These are phyloP conservation scores for Automeris io DNA, from an alignment of 2,888 invertebrate species.

Conservation along the genomic window DNA sequence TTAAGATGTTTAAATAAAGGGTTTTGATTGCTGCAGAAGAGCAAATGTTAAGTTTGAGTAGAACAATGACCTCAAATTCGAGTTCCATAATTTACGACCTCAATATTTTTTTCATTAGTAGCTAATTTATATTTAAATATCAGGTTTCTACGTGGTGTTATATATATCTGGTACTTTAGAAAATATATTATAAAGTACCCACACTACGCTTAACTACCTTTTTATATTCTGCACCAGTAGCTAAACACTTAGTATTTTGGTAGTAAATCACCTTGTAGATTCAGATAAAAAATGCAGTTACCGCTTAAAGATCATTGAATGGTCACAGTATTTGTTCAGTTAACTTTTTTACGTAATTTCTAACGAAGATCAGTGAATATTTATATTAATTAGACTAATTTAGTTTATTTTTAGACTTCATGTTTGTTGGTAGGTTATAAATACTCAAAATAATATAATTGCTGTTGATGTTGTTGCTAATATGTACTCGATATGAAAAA, in stretches of 20 bases:
- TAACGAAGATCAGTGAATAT: not conserved
- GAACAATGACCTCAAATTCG: too few species aligned
- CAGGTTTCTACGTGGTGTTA: not conserved
- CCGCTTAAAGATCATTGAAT: not conserved
- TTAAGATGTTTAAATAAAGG: slow-evolving; percentile 14
- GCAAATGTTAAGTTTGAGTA: slow-evolving; percentile 21
- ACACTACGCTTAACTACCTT: slow-evolving; percentile 22
- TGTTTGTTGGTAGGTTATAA: slow-evolving; percentile 47
- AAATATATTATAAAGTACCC: slow-evolving; percentile 15
- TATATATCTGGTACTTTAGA: slow-evolving; percentile 10
- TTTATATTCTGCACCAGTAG: slow-evolving; percentile 48
- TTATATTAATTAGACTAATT: slow-evolving; percentile 10
- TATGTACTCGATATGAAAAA: slow-evolving; percentile 55
- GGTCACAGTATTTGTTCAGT: slow-evolving; percentile 3
- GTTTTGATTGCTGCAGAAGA: not conserved
- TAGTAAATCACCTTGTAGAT: slow-evolving; percentile 8
- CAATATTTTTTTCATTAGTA: too few species aligned
- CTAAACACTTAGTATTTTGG: slow-evolving; percentile 28
- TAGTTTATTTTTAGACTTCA: not conserved
- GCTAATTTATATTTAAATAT: slow-evolving; percentile 19
- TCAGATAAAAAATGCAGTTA: slow-evolving; percentile 9
- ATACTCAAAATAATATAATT: slow-evolving; percentile 62
- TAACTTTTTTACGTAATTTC: slow-evolving; percentile 3
- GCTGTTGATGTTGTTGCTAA: slow-evolving; percentile 77
- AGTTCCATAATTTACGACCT: too few species aligned